Percentiles rank a stretch among this genome's conserved stretches.
Conservation (phyloP, 1,140 invertebrate genomes). For the Hydropsyche tenuis region DNA sequence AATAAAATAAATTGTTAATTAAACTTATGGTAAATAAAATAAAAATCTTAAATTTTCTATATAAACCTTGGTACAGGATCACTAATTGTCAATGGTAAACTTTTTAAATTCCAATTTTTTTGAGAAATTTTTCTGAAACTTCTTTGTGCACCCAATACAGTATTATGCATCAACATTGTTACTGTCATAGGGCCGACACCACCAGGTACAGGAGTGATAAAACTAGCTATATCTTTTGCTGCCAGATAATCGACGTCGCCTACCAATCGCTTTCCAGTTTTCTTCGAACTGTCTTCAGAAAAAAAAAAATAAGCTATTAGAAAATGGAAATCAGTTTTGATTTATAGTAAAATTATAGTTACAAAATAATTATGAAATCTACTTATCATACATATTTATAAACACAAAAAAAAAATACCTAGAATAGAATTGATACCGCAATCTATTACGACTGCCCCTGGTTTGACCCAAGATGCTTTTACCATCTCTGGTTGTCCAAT, state of each 20-base stretch:
- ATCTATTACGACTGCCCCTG: conserved; percentile 98
- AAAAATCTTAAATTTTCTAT: not conserved
- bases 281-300: conserved; percentile 79
- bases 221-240: conserved; percentile 79
- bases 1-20: conserved; percentile 5
- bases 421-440: conserved; percentile 96
- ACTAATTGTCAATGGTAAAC: conserved; percentile 66
- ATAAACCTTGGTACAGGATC: conserved; percentile 76
- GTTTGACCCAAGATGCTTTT: conserved; percentile 96
- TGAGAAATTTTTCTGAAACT: conserved; percentile 64
- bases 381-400: too few species aligned
- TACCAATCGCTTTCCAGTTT: conserved; percentile 83
- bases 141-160: conserved; percentile 80
- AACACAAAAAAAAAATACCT: conserved; percentile 65
- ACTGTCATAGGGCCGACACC: conserved; percentile 99
- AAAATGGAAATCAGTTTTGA: too few species aligned
- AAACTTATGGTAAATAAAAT: not conserved
- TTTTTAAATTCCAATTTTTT: conserved; percentile 70
- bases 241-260: conserved; percentile 94
- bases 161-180: conserved; percentile 97
- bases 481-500: conserved; percentile 93
- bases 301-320: too few species aligned
- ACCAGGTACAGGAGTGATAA: conserved; percentile 97
- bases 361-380: not conserved
- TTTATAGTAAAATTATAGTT: too few species aligned